Evolutionary conservation across 2,888 invertebrate genomes (phyloP), one percentile per base, ranked within the genome.

Genomic region (Dromius quadrimaculatus): DNA sequence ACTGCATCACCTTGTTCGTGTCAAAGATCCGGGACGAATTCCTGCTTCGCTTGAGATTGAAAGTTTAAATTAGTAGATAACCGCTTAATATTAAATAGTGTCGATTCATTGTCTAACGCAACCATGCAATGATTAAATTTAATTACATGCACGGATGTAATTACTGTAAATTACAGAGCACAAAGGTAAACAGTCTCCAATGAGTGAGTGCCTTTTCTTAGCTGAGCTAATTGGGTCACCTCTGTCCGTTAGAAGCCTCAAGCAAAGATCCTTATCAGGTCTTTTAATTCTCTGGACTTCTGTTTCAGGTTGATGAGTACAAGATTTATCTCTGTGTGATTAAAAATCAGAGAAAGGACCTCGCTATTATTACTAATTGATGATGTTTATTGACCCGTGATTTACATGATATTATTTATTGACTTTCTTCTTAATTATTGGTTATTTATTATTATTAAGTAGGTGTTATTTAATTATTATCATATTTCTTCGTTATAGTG

Each of bases 91-190:
- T 61, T 41, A 63, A 63, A 63, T 45, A 23, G 38, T 45, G 63
- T 17, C 45, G 63, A 63, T 63, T 63, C 63, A 45, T 45, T 62
- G 63, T 63, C 63, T 63, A 32, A 32, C 63, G 63, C 32, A 63
- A 32, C 45, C 36, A 65, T 38, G 54, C 66, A 54, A 66, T 66
- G 66, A 66, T 66, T 66, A 66, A 66, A 66, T 66, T 66, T 66
- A 66, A 66, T 66, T 66, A 66, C 66, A 43, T 32, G 54, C 64
- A 47, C 50, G 47, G 64, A 64, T 47, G 64, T 64, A 64, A 64
- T 64, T 64, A 64, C 64, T 13, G 47, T 64, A 66, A 66, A 66
- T 66, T 66, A 66, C 66, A 41, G 66, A 66, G 66, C 54, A 66
- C 66, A 66, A 66, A 66, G 57, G 57, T 66, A 66, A 66, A 66